phyloP scores from a whole-genome alignment of 2,113 vertebrate genomes.

The Podilymbus podiceps region DNA sequence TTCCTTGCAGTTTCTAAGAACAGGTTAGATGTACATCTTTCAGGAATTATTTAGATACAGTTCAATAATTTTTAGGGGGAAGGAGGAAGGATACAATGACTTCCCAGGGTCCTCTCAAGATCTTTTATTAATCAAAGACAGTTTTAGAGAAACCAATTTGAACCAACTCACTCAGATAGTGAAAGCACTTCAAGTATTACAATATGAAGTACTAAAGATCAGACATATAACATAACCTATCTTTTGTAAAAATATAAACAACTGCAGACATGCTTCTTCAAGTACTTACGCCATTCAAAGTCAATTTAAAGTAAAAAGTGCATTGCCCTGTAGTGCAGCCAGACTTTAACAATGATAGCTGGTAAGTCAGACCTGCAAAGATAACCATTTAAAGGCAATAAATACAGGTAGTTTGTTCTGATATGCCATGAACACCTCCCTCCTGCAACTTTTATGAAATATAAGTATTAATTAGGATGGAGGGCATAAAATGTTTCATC shows the following conservation, averaged over 20 bases:
- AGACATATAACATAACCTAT: background rate
- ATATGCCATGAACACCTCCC: background rate
- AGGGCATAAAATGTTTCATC: background rate
- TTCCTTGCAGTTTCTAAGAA: background rate
- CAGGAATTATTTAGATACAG: background rate
- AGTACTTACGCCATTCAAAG: background rate
- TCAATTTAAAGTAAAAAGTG: background rate
- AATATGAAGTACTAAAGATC: background rate
- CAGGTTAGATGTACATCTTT: background rate
- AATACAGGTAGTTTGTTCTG: background rate
- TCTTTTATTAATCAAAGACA: background rate
- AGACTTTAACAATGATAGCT: background rate
- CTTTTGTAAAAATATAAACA: background rate
- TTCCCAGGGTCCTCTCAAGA: background rate
- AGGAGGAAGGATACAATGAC: background rate
- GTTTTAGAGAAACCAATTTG: background rate
- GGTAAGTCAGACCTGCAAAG: background rate
- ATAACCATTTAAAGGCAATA: background rate
- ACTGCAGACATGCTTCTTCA: background rate
- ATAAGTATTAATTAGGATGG: background rate
- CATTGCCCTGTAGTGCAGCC: background rate
- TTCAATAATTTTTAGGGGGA: accelerated
- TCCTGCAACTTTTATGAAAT: background rate
- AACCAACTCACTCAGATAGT: background rate
- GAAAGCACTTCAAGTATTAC: background rate